Conservation (phyloP, 1,140 invertebrate species). For the Aphelenchoides avenae region DNA sequence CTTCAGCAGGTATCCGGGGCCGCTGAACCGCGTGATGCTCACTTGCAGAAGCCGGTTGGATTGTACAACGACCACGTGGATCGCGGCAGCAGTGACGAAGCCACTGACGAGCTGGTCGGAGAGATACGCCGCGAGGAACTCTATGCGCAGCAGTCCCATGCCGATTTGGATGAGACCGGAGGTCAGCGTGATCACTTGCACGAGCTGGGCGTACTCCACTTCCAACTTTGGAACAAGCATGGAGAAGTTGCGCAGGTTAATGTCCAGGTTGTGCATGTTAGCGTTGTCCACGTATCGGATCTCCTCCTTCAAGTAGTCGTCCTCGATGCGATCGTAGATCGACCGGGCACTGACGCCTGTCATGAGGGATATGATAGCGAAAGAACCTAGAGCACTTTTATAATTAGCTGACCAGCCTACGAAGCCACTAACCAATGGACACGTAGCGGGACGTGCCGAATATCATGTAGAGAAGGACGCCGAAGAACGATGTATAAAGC, state of each 20-base stretch:
- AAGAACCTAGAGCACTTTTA: conserved; percentile 24
- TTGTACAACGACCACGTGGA: conserved; percentile 44
- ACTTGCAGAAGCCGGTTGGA: conserved; percentile 35
- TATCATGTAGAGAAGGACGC: conserved; percentile 48
- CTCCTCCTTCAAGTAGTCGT: conserved; percentile 31
- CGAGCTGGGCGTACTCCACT: conserved; percentile 28
- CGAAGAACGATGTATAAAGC: conserved; percentile 57
- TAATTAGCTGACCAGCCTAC: background rate
- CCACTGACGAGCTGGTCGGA: conserved; percentile 46
- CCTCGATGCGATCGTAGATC: conserved; percentile 21
- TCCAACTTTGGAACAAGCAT: conserved; percentile 20
- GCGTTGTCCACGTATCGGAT: conserved; percentile 20
- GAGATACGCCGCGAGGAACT: conserved; percentile 43
- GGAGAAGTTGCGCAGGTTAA: conserved; percentile 23
- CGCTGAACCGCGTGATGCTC: conserved; percentile 7
- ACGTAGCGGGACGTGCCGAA: conserved; percentile 56
- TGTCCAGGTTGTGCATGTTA: background rate
- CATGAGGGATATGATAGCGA: conserved; percentile 41
- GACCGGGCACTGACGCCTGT: conserved; percentile 31
- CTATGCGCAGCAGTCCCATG: conserved; percentile 33
- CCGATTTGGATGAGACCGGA: conserved; percentile 36
- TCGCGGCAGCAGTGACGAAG: conserved; percentile 36
- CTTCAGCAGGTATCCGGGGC: conserved; percentile 34
- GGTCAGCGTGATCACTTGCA: conserved; percentile 33
- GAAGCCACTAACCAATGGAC: conserved; percentile 46